These are phyloP conservation scores for Gnathonemus longibarbis DNA, from an alignment of 2,113 vertebrate genomes.

Conservation along the genomic window DNA sequence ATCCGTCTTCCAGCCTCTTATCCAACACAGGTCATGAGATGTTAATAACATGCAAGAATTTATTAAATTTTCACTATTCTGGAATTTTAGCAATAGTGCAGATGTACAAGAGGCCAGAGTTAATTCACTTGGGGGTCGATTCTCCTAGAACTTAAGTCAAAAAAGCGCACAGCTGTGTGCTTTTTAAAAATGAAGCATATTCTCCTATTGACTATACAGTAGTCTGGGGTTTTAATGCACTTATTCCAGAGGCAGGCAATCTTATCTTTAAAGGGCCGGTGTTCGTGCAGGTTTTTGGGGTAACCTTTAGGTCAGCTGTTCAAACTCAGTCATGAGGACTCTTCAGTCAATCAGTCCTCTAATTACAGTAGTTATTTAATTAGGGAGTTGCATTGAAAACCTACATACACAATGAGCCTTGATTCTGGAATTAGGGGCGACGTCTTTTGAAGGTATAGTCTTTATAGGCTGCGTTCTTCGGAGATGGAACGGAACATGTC, in stretches of 20 bases:
- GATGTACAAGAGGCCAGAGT: neutral
- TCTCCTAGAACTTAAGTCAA: neutral
- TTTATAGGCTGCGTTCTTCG: neutral
- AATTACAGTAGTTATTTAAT: neutral
- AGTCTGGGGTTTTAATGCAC: neutral
- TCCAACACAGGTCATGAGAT: neutral
- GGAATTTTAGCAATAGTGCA: neutral
- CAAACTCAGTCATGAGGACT: no score
- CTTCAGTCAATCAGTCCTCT: neutral
- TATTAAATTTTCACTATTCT: neutral
- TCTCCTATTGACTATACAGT: neutral
- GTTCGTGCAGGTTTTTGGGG: no score
- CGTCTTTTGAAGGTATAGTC: neutral
- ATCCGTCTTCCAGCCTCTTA: neutral
- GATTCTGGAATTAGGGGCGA: neutral
- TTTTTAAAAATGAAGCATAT: neutral
- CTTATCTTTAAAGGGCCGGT: no score
- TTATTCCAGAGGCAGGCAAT: neutral
- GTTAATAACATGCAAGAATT: conserved; percentile 7
- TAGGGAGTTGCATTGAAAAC: neutral
- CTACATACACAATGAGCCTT: neutral
- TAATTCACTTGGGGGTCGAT: neutral
- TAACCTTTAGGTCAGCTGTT: no score
- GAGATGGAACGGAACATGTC: neutral
- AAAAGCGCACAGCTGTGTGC: neutral